Conservation (phyloP, 2,797 vertebrate genomes). For the Pteronotus mesoamericanus region DNA sequence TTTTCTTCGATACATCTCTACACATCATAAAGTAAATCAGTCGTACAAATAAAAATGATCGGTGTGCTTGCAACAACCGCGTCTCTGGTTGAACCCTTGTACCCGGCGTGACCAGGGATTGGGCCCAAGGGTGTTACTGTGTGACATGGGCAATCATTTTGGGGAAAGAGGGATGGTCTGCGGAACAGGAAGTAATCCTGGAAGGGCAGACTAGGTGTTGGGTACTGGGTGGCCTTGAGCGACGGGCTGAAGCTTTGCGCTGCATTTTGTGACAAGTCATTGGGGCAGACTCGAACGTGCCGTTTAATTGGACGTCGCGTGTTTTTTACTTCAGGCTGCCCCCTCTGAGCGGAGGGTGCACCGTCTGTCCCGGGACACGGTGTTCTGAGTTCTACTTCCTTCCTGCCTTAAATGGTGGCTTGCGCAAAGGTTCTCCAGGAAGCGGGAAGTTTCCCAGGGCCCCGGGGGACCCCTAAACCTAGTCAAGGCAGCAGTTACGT, state of each 20-base stretch:
- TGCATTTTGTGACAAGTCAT: not conserved
- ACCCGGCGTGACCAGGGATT: too few relatives aligned
- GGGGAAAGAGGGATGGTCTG: not conserved
- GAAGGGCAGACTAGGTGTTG: not conserved
- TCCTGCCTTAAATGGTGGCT: not conserved
- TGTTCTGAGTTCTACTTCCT: not conserved
- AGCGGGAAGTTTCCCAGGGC: not conserved
- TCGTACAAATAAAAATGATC: not conserved
- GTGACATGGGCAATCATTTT: not conserved
- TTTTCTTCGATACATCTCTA: not conserved
- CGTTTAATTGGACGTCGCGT: not conserved
- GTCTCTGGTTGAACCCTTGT: not conserved
- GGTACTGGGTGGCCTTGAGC: not conserved
- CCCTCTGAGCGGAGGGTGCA: not conserved
- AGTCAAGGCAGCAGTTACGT: not conserved
- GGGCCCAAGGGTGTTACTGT: not conserved
- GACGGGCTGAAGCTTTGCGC: not conserved
- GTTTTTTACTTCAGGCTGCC: not conserved
- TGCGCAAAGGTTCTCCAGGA: not conserved
- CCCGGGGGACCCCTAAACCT: not conserved
- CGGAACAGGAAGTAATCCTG: not conserved
- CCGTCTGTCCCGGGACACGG: not conserved
- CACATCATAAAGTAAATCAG: not conserved
- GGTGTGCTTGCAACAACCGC: not conserved
- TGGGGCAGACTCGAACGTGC: not conserved